A percentile compares a stretch with the other conserved stretches of the same genome.
These are phyloP conservation scores for Drosophila mercatorum DNA, from an alignment of 2,888 invertebrate species.

Conservation along the genomic window DNA sequence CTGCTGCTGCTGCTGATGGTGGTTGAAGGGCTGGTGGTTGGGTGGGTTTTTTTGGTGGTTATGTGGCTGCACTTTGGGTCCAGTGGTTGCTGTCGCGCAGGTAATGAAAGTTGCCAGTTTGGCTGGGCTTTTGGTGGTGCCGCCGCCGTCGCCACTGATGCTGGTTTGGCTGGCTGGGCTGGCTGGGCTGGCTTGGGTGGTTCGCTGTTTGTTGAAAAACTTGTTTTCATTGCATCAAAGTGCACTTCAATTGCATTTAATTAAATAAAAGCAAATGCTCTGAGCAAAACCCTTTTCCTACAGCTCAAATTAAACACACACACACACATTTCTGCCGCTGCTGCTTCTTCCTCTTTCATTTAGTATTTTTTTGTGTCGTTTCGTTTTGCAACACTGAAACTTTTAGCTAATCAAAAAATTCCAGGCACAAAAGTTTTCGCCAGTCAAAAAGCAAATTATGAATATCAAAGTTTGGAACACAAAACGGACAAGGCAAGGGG, in stretches of 20 bases:
- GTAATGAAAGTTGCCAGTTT: constrained; percentile 60
- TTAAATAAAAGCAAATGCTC: constrained; percentile 48
- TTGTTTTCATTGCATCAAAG: constrained; percentile 55
- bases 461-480: neutral
- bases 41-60: constrained; percentile 18
- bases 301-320: constrained; percentile 1
- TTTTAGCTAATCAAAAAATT: constrained; percentile 10
- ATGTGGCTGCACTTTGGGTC: constrained; percentile 41
- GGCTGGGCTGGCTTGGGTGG: neutral
- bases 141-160: neutral
- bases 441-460: neutral
- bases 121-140: constrained; percentile 12
- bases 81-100: constrained; percentile 56
- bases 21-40: constrained; percentile 11
- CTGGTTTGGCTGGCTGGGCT: neutral
- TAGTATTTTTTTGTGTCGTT: neutral
- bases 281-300: constrained; percentile 1
- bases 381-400: constrained; percentile 8
- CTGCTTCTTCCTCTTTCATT: neutral
- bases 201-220: constrained; percentile 35
- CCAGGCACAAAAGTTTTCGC: neutral
- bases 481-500: too few species aligned
- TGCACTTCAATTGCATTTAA: constrained; percentile 80
- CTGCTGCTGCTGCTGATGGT: neutral
- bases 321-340: neutral